phyloP scores from a whole-genome alignment of 2,797 vertebrate species.

The Paguma larvata region DNA sequence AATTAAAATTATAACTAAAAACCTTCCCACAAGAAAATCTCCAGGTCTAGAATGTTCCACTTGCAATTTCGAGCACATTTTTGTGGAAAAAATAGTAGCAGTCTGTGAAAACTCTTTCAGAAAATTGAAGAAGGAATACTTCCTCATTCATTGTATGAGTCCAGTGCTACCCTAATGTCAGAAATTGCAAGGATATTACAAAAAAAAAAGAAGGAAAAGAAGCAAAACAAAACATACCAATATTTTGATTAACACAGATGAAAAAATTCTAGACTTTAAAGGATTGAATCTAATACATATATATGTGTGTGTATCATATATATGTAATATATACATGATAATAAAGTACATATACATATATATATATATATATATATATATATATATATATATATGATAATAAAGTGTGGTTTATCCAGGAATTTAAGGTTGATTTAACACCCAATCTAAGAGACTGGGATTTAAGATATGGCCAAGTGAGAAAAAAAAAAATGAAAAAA shows the following conservation, averaged over 20 bases:
- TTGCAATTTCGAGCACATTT: neutral
- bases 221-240: neutral
- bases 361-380: no score
- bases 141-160: neutral
- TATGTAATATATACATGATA: neutral
- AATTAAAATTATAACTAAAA: neutral
- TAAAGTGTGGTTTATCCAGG: neutral
- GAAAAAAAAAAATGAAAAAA: neutral
- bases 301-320: no score
- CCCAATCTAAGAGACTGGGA: neutral
- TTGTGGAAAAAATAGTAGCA: no score
- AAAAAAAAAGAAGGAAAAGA: neutral
- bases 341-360: neutral
- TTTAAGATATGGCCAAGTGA: neutral
- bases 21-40: neutral
- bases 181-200: neutral
- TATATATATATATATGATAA: neutral
- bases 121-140: neutral
- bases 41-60: neutral
- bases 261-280: neutral
- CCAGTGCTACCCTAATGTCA: neutral
- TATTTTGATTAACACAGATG: neutral
- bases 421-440: neutral
- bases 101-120: neutral
- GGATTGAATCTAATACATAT: neutral